Base-by-base conservation (phyloP, 2,797 vertebrate genomes). In the Pteronotus mesoamericanus region DNA sequence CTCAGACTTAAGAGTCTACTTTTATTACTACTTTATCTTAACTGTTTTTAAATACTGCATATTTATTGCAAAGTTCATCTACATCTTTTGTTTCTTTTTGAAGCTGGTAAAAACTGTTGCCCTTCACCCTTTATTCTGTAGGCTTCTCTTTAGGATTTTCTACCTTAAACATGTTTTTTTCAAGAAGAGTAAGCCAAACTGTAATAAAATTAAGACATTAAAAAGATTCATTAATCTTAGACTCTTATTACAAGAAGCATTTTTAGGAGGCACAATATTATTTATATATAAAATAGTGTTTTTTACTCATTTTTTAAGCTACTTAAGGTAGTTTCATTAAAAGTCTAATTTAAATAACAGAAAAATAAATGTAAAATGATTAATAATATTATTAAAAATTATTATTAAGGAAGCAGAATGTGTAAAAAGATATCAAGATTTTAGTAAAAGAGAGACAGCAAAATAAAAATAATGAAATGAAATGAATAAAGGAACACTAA, bases 321-420 rank as follows among this genome's bases (percentile, higher is more conserved):
- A 94, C 32, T 95, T 96, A 89, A 86, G 78, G 32, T 66, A 69
- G 29, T 74, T 53, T 83, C 9, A 77, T 46, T 71, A 94, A 89
- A 79, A 89, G 86, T 34, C 22, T 57, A 71, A 6, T 74, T 86
- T 86, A 82, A 92, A 79, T 94, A 92, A 84, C 48, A 6, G 77
- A 21, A 72, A 86, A 79, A 86, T 59, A 74, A 86, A 48, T 78
- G 2, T 64, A 32, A 86, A 96, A 74, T 78, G 32, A 89, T 9
- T 61, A 3, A 59, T 61, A 64, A 66, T 61, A 34, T 84, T 68
- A 29, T 89, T 44, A 69, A 77, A 71, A 4, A 4, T 90, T 94
- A 5, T 66, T 82, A 61, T 77, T 86, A 46, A 79, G 55, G 21
- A 77, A 86, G 7, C n/a, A 57, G 18, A 84, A 3, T 75, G 32